Percentiles rank a stretch among this genome's conserved stretches.
Conservation (phyloP, 2,888 invertebrate genomes). For the Ophioninae sp. region DNA sequence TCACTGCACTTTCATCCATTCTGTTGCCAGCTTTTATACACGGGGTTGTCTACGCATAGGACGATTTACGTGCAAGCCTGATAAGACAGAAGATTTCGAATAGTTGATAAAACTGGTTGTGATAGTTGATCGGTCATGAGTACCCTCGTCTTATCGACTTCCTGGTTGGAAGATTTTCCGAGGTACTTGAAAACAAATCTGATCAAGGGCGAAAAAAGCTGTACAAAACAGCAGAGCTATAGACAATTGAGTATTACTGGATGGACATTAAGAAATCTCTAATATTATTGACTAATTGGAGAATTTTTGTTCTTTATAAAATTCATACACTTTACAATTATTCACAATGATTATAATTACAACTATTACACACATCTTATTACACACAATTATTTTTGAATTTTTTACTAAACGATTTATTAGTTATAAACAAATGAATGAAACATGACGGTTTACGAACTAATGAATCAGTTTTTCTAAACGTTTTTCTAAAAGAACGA, state of each 20-base stretch:
- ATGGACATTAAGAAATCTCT: neutral
- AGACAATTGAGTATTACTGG: neutral
- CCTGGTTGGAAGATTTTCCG: neutral
- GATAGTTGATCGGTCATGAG: neutral
- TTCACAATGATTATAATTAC: no score
- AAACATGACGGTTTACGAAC: no score
- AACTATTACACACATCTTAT: no score
- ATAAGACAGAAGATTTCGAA: conserved; percentile 28
- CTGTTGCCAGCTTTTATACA: conserved; percentile 33
- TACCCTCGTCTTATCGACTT: neutral
- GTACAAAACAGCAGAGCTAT: neutral
- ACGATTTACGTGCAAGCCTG: conserved; percentile 30
- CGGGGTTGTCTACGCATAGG: conserved; percentile 2
- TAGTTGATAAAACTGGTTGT: conserved; percentile 35
- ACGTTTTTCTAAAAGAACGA: no score
- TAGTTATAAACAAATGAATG: no score
- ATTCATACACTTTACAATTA: no score
- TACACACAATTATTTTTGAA: no score
- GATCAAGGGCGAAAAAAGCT: neutral
- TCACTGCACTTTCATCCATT: conserved; percentile 34
- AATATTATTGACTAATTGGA: no score
- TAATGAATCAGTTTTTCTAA: no score
- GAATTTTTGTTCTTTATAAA: no score
- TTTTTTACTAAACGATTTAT: no score
- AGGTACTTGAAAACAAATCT: neutral